Percentiles rank a stretch among this genome's conserved stretches.
Conservation (phyloP, 2,797 vertebrate species). For the Catharus ustulatus region DNA sequence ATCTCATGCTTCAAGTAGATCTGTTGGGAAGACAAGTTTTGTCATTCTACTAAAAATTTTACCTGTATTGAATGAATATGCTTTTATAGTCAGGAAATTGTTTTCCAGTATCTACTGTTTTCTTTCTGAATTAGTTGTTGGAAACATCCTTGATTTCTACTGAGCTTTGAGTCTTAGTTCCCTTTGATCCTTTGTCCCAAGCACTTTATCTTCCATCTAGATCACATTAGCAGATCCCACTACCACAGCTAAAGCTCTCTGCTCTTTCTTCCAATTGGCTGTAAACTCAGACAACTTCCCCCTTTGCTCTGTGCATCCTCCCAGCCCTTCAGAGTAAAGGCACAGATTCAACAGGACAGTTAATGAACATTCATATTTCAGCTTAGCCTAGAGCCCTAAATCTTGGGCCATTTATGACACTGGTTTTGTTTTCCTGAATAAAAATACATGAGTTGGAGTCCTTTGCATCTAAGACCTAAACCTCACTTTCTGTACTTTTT, state of each 20-base stretch:
- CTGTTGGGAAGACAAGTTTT: background rate
- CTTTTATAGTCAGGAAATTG: background rate
- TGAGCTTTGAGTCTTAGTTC: background rate
- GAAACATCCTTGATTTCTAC: background rate
- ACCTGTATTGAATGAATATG: background rate
- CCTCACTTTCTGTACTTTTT: background rate
- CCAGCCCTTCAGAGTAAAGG: background rate
- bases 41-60: background rate
- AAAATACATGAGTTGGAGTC: background rate
- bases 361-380: background rate
- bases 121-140: background rate
- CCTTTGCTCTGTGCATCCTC: background rate
- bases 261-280: background rate
- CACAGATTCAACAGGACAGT: background rate
- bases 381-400: background rate
- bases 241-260: background rate
- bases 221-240: background rate
- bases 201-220: background rate
- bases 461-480: background rate
- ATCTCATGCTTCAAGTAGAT: background rate
- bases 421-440: background rate
- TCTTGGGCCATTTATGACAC: background rate
- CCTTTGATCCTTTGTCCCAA: background rate
- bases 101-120: constrained; percentile 10
- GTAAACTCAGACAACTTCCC: background rate